These are phyloP conservation scores for Camptogramma bilineatum DNA, from an alignment of 2,888 invertebrate species.

Conservation along the genomic window DNA sequence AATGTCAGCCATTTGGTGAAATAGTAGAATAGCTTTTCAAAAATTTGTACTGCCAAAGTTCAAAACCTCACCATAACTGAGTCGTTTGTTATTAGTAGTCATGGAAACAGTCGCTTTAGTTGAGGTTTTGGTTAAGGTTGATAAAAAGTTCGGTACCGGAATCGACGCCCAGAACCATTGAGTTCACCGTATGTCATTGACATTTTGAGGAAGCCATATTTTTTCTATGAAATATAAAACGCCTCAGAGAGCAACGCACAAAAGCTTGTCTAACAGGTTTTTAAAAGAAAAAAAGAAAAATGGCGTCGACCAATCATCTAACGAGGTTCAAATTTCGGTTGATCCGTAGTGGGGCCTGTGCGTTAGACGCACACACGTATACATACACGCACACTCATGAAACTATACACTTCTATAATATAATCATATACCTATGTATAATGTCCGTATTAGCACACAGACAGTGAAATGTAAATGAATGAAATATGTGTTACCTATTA, in stretches of 20 bases:
- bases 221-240: conserved; percentile 35
- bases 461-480: no score
- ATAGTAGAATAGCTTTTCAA: no score
- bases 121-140: no score
- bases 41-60: no score
- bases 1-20: no score
- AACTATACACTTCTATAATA: background rate
- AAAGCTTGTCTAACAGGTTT: conserved; percentile 47
- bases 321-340: conserved; percentile 78
- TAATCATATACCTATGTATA: background rate
- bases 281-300: conserved; percentile 48
- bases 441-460: no score
- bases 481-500: no score
- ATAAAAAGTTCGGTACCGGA: no score
- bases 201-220: conserved; percentile 38
- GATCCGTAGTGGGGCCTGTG: conserved; percentile 64
- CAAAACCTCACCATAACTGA: no score
- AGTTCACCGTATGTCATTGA: conserved; percentile 14
- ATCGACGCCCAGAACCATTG: no score
- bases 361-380: conserved; percentile 62
- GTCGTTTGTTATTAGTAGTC: no score
- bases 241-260: conserved; percentile 30
- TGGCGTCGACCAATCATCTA: conserved; percentile 74
- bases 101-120: no score
- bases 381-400: conserved; percentile 5